Evolutionary conservation across 1,140 invertebrate genomes (phyloP).

Genomic region (Ooceraea biroi): DNA sequence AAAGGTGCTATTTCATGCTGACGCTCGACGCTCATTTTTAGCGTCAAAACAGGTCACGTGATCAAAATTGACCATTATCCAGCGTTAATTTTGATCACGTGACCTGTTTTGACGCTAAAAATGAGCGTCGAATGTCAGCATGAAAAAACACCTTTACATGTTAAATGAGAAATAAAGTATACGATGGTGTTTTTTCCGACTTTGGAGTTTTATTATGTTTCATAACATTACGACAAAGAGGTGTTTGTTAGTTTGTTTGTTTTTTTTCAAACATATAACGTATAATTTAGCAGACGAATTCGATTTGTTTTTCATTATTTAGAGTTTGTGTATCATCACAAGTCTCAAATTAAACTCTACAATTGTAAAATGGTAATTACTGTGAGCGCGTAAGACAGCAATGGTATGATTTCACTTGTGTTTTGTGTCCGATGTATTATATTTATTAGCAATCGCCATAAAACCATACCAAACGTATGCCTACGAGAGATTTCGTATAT

Average conservation of each 20-base stretch:
- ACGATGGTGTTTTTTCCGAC: not conserved
- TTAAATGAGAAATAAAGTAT: slow-evolving; percentile 3
- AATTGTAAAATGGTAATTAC: slow-evolving; percentile 21
- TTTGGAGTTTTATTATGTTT: slow-evolving; percentile 23
- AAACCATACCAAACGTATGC: slow-evolving; percentile 39
- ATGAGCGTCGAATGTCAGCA: no score
- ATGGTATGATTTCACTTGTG: slow-evolving; percentile 74
- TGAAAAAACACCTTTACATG: no score
- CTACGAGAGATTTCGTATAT: slow-evolving; percentile 32
- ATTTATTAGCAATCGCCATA: slow-evolving; percentile 20
- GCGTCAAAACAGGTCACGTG: no score
- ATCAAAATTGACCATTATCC: no score
- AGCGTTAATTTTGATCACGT: no score
- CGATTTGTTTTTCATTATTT: slow-evolving; percentile 5
- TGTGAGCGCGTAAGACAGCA: slow-evolving; percentile 21
- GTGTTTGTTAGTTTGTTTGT: not conserved
- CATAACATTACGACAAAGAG: not conserved
- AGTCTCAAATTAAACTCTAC: slow-evolving; percentile 7
- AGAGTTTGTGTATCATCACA: not conserved
- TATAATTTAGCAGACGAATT: slow-evolving; percentile 9
- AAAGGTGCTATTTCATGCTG: no score
- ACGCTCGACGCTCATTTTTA: no score
- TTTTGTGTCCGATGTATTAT: slow-evolving; percentile 81
- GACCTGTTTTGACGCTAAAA: no score
- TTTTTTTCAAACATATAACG: not conserved